Base-by-base conservation (phyloP, 2,113 vertebrate genomes). In the Chionomys nivalis region DNA sequence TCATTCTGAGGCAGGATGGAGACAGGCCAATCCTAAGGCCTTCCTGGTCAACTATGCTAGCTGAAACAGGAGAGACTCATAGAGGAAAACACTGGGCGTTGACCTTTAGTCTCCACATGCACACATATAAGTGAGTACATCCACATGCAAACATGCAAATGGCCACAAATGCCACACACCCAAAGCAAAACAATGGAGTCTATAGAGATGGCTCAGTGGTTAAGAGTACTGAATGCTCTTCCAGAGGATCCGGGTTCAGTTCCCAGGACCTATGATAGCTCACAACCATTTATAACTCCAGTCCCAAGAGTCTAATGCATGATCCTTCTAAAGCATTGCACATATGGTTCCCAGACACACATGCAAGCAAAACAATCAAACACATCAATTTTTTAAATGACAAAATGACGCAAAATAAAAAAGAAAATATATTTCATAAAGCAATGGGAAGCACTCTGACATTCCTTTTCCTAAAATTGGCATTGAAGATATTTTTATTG, bases 361-460 rank as follows among this genome's bases (percentile, higher is more conserved):
- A 6, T 44, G 61, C 39, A 65, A 7, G 26, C 39, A 66, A 42
- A 44, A 66, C 28, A 85, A 42, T 13, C 39, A 19, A 65, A 66
- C 39, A 47, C 39, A 31, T 12, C 65, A 28, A 5, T 12, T 83
- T 83, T 83, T 28, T 31, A 66, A 65, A 66, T 65, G 42, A 63
- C 17, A 66, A 85, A 86, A 63, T 28, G 75, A 91, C 90, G 94
- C 83, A 93, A 95, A 73, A 52, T 73, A 66, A 86, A 47, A 66
- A 17, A 65, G 39, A 44, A 86, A 83, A 82, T 66, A 82, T 66
- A 52, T 63, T 6, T 36, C 11, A 36, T 76, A 76, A 73, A 26
- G 61, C 23, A 78, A 89, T 42, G 0, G 0, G 82, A 75, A 63
- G 68, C 11, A 44, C 12, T 55, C 36, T 87, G 68, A 78, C 6